Conservation (phyloP, 1,140 invertebrate species). For the Monomorium pharaonis region DNA sequence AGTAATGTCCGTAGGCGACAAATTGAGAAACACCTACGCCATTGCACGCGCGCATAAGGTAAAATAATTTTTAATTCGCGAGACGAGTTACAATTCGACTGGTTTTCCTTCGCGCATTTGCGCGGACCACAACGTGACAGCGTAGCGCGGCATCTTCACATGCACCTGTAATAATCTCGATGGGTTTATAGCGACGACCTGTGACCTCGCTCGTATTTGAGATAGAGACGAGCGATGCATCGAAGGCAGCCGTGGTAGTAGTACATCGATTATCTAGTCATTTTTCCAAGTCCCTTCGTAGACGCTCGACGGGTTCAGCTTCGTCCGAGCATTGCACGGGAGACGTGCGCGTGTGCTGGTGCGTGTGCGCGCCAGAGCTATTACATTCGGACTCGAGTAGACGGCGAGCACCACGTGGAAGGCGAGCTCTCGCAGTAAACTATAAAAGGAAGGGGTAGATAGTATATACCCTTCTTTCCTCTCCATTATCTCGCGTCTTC, state of each 20-base stretch:
- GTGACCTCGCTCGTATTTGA: slow-evolving; percentile 58
- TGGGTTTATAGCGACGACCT: slow-evolving; percentile 68
- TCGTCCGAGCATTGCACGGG: slow-evolving; percentile 21
- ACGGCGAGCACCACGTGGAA: neutral
- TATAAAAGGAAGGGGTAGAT: slow-evolving; percentile 39
- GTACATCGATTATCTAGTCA: slow-evolving; percentile 72
- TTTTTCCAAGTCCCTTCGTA: slow-evolving; percentile 64
- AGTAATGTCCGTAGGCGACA: neutral
- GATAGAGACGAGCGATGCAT: slow-evolving; percentile 60
- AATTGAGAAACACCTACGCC: neutral
- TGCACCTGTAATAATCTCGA: slow-evolving; percentile 70
- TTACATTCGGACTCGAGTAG: slow-evolving; percentile 62
- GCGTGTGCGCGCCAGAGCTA: slow-evolving; percentile 70
- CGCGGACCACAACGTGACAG: slow-evolving; percentile 20
- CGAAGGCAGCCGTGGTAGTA: slow-evolving; percentile 63
- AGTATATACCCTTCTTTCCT: slow-evolving; percentile 35
- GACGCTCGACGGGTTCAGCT: slow-evolving; percentile 3
- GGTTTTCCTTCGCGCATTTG: slow-evolving; percentile 51
- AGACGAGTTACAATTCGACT: slow-evolving; percentile 62
- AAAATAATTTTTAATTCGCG: slow-evolving; percentile 55
- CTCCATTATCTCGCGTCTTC: slow-evolving; percentile 52
- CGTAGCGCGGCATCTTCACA: slow-evolving; percentile 33
- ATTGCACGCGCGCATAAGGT: neutral
- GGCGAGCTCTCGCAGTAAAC: slow-evolving; percentile 18
- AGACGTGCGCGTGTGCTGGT: slow-evolving; percentile 54